Base-by-base conservation (phyloP, 1,140 invertebrate genomes). In the Leptopilina boulardi region DNA sequence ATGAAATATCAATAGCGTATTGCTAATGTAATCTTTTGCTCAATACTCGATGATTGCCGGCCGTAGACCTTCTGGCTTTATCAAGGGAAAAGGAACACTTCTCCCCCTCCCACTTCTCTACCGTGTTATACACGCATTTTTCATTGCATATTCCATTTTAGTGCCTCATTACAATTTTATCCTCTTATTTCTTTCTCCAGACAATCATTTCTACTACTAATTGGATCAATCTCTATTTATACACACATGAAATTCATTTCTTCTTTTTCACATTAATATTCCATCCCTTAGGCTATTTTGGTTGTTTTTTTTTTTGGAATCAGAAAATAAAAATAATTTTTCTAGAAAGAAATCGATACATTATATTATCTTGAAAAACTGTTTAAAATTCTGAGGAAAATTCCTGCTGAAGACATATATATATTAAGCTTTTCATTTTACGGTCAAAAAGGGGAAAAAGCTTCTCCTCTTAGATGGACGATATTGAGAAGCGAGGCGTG, bases 1-100 rank as follows among this genome's bases (percentile, higher is more conserved):
- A 84, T 87, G 87, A 88, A 90, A 89, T 90, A 88, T 87, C 89
- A 87, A 90, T 90, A 87, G 85, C 86, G 87, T 86, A 87, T 87
- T 85, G 86, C 87, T 89, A 89, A 90, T 89, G 83, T 86, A 85
- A 90, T 90, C 85, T 85, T 85, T 81, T 77, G 82, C 82, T 89
- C 88, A 87, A 87, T 88, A 83, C 85, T 80, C 85, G 84, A 83
- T 90, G 87, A 89, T 90, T 89, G 85, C 85, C 74, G 75, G 81
- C 71, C 70, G 34, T 71, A 75, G 76, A 80, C 77, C 79, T 73
- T 59, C 74, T 80, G 59, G 18, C 44, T 66, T 34, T 73, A 47
- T 59, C 34, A 78, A 56, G 66, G 41, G 47, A 54, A 75, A 34
- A 47, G 74, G 23, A 70, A 44, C 56, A 66, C 21, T 66, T 66